A percentile compares a stretch with the other conserved stretches of the same genome.
phyloP scores from a whole-genome alignment of 2,113 vertebrate species.

The Sarotherodon lohbergeri region DNA sequence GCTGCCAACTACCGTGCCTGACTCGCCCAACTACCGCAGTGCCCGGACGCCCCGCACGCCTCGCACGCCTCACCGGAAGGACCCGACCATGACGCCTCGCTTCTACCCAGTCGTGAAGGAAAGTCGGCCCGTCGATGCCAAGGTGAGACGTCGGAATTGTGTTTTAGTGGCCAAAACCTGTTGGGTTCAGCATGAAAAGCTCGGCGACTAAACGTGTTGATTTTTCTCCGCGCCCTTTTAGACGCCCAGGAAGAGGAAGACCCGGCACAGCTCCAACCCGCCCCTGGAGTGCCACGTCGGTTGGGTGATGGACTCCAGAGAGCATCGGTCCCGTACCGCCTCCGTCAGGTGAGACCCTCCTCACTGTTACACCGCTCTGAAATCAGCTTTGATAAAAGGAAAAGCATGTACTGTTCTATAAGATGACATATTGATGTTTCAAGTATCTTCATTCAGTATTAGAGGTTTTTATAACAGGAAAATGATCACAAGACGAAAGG shows the following conservation, averaged over 20 bases:
- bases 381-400: background rate
- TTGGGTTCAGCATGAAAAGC: background rate
- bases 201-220: background rate
- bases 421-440: background rate
- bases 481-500: background rate
- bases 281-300: slow-evolving; percentile 97
- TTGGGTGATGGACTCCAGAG: slow-evolving; percentile 99
- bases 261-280: slow-evolving; percentile 95
- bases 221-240: slow-evolving; percentile 23
- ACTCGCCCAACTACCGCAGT: slow-evolving; percentile 92
- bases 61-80: slow-evolving; percentile 91
- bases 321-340: slow-evolving; percentile 90
- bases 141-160: slow-evolving; percentile 68
- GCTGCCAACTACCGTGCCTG: slow-evolving; percentile 92
- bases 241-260: slow-evolving; percentile 97
- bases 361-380: background rate
- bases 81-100: slow-evolving; percentile 86
- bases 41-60: slow-evolving; percentile 92
- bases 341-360: slow-evolving; percentile 84
- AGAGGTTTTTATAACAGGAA: background rate
- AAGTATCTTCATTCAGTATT: background rate
- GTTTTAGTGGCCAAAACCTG: background rate
- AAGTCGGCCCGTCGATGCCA: slow-evolving; percentile 90
- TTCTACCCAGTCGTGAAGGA: slow-evolving; percentile 99
- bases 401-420: background rate